These are phyloP conservation scores for Criorhina ranunculi DNA, from an alignment of 2,888 invertebrate genomes.

Conservation along the genomic window DNA sequence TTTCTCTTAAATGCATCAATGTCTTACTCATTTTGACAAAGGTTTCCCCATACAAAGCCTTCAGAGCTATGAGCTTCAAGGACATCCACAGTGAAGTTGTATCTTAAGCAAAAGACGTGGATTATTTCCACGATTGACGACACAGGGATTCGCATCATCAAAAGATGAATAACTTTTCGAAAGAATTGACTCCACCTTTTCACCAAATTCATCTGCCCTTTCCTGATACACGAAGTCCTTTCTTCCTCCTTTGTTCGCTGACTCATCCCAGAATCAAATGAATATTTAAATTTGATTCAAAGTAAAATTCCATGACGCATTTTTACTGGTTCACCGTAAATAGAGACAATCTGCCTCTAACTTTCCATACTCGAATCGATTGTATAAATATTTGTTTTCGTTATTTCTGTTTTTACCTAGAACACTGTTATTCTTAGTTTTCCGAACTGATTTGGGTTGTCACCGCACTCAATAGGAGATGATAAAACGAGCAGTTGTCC, in stretches of 20 bases:
- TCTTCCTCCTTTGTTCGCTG: not conserved
- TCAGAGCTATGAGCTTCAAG: no score
- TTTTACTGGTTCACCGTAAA: not conserved
- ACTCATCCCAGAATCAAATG: conserved; percentile 16
- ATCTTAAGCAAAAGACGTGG: no score
- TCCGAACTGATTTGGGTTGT: conserved; percentile 1
- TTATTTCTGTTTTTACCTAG: not conserved
- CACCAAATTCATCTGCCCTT: not conserved
- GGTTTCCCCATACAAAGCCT: no score
- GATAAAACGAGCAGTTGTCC: not conserved
- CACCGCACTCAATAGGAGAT: not conserved
- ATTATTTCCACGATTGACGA: no score
- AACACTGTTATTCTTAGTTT: not conserved
- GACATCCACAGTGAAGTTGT: no score
- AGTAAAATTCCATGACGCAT: conserved; percentile 8
- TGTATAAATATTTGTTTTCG: conserved; percentile 11
- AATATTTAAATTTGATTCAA: conserved; percentile 17
- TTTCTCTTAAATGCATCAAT: no score
- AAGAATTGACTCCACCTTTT: not conserved
- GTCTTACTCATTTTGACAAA: no score
- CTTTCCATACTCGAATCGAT: conserved; percentile 12
- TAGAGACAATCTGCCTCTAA: not conserved
- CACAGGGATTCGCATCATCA: no score
- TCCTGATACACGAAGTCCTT: not conserved
- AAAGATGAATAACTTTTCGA: not conserved